phyloP scores from a whole-genome alignment of 1,140 invertebrate genomes.

The Trigoniulus corallinus region DNA sequence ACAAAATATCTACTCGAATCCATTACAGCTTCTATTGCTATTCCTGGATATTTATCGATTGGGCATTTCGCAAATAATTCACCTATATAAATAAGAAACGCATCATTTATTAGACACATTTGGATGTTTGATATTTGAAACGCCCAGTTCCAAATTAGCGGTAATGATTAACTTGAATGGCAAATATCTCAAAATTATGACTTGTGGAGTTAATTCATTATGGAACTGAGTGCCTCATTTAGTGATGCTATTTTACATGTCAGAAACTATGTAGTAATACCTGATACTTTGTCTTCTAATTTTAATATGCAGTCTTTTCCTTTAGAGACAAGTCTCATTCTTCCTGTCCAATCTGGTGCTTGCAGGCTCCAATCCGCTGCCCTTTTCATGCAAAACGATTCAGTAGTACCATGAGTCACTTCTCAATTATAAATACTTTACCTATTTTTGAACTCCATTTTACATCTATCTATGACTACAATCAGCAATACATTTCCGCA shows the following conservation, averaged over 20 bases:
- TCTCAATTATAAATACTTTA: no score
- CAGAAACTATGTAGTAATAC: constrained; percentile 15
- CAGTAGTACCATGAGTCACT: no score
- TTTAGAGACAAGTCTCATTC: constrained; percentile 76
- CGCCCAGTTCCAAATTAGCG: no score
- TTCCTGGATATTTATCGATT: constrained; percentile 85
- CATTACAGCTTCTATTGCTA: constrained; percentile 84
- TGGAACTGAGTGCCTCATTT: not conserved
- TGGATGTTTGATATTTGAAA: no score
- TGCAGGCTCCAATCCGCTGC: constrained; percentile 96
- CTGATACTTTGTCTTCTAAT: constrained; percentile 85
- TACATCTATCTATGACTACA: no score
- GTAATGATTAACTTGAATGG: no score
- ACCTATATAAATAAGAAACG: constrained; percentile 27
- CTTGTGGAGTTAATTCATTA: no score
- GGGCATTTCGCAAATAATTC: constrained; percentile 97
- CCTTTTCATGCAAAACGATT: constrained; percentile 32
- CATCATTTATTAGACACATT: not conserved
- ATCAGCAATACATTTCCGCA: no score
- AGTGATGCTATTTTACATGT: not conserved
- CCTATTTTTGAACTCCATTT: no score
- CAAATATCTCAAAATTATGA: no score
- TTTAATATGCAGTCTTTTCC: constrained; percentile 74
- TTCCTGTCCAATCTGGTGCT: constrained; percentile 88
- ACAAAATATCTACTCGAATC: constrained; percentile 99